These are phyloP conservation scores for Amphibalanus amphitrite DNA, from an alignment of 1,140 invertebrate species.

Conservation along the genomic window DNA sequence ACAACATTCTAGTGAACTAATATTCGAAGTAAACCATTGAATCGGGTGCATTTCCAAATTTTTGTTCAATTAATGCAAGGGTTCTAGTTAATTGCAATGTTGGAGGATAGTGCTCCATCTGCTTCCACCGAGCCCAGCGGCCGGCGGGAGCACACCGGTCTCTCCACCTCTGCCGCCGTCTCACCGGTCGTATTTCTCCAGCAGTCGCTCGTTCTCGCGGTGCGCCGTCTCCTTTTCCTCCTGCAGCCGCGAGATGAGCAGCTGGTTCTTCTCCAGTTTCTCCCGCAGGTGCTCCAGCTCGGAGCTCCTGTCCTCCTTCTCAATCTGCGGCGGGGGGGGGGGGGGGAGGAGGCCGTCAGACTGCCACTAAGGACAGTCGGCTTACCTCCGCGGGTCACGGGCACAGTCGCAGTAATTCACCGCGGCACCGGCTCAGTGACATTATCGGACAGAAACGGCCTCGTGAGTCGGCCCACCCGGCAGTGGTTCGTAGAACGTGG, in stretches of 20 bases:
- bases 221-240: slow-evolving; percentile 73
- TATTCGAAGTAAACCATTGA: too few relatives aligned
- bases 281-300: slow-evolving; percentile 76
- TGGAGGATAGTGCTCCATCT: too few relatives aligned
- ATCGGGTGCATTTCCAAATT: too few relatives aligned
- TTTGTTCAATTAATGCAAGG: too few relatives aligned
- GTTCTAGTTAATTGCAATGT: too few relatives aligned
- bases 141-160: too few relatives aligned
- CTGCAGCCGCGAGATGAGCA: slow-evolving; percentile 54
- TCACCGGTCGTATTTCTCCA: slow-evolving; percentile 84
- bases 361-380: background rate
- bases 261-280: slow-evolving; percentile 68
- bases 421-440: background rate
- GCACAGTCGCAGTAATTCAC: background rate
- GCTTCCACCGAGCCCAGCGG: too few relatives aligned
- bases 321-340: slow-evolving; percentile 39
- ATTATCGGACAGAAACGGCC: background rate
- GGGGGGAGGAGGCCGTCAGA: background rate
- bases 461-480: too few relatives aligned
- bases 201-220: slow-evolving; percentile 77
- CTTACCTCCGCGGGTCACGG: too few relatives aligned
- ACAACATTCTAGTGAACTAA: too few relatives aligned
- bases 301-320: slow-evolving; percentile 61
- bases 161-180: slow-evolving; percentile 8
- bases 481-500: too few relatives aligned